These are phyloP conservation scores for Tubiluchus corallicola DNA, from an alignment of 2,888 invertebrate genomes.

Conservation along the genomic window DNA sequence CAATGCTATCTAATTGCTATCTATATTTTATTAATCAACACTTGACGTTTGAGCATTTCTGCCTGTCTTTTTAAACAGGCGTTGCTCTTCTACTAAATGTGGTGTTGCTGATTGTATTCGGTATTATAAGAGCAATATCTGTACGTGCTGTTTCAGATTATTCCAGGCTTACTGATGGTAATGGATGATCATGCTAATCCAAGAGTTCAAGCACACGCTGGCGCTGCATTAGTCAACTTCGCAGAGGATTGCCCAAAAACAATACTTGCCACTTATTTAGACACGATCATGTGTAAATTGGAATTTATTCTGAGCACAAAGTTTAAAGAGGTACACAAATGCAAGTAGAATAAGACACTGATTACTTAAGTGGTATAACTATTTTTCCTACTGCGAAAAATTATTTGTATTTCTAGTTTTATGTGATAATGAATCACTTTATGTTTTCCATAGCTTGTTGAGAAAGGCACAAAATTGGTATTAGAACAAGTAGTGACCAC, in stretches of 20 bases:
- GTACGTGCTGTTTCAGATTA: conserved; percentile 34
- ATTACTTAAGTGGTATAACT: too few species aligned
- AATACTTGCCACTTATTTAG: conserved; percentile 72
- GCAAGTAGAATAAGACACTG: background rate
- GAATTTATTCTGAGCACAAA: conserved; percentile 73
- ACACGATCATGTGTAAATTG: conserved; percentile 72
- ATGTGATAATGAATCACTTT: background rate
- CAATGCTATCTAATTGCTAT: too few species aligned
- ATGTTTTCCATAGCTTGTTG: conserved; percentile 42
- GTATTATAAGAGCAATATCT: background rate
- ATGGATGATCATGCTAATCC: conserved; percentile 80
- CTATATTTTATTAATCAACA: background rate
- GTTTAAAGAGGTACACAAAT: conserved; percentile 54
- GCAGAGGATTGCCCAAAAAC: conserved; percentile 95
- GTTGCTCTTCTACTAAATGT: background rate
- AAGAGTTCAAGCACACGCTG: conserved; percentile 70
- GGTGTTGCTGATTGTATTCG: conserved; percentile 4
- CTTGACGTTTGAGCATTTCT: background rate
- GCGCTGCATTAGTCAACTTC: conserved; percentile 96
- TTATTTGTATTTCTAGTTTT: background rate
- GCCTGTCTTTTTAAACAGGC: background rate
- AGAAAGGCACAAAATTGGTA: conserved; percentile 84
- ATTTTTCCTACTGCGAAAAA: background rate
- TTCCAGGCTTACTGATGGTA: conserved; percentile 69
- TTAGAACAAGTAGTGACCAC: conserved; percentile 97